These are phyloP conservation scores for Heliopora coerulea DNA, from an alignment of 92 coral and sea anemone species.

Conservation along the genomic window DNA sequence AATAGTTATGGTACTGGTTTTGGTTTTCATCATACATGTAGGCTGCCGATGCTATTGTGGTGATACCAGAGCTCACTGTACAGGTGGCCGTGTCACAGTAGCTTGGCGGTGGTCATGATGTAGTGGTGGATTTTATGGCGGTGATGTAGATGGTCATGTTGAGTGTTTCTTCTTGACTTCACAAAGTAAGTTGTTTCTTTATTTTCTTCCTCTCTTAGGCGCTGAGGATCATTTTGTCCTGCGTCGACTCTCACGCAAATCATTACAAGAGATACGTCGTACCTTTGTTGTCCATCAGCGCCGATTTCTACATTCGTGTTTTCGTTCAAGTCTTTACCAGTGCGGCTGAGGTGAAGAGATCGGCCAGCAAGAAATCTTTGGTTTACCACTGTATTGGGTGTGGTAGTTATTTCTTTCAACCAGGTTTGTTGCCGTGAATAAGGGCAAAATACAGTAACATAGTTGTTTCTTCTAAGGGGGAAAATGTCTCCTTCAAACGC, in stretches of 20 bases:
- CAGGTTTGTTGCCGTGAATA: slow-evolving; percentile 51
- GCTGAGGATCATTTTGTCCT: slow-evolving; percentile 77
- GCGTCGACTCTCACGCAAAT: slow-evolving; percentile 90
- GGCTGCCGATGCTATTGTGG: too few relatives aligned
- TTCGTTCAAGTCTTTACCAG: slow-evolving; percentile 96
- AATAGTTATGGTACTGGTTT: too few relatives aligned
- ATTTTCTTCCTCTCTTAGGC: slow-evolving; percentile 63
- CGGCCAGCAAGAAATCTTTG: slow-evolving; percentile 85
- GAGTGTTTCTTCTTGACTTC: too few relatives aligned
- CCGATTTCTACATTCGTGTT: slow-evolving; percentile 90
- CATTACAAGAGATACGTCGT: slow-evolving; percentile 84
- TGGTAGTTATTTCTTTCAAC: slow-evolving; percentile 90
- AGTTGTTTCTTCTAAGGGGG: too few relatives aligned
- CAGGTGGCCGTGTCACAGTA: too few relatives aligned
- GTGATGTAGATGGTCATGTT: too few relatives aligned
- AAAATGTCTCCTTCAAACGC: too few relatives aligned
- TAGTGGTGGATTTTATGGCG: too few relatives aligned
- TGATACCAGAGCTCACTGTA: too few relatives aligned
- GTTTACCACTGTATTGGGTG: slow-evolving; percentile 86
- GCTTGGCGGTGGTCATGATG: too few relatives aligned
- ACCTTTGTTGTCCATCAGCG: slow-evolving; percentile 86
- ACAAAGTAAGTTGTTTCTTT: too few relatives aligned
- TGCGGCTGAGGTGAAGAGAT: slow-evolving; percentile 85
- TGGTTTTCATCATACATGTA: too few relatives aligned
- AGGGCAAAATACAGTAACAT: background rate